Percentiles rank a stretch among this genome's conserved stretches.
These are phyloP conservation scores for Dioctria linearis DNA, from an alignment of 2,888 invertebrate species.

Conservation along the genomic window DNA sequence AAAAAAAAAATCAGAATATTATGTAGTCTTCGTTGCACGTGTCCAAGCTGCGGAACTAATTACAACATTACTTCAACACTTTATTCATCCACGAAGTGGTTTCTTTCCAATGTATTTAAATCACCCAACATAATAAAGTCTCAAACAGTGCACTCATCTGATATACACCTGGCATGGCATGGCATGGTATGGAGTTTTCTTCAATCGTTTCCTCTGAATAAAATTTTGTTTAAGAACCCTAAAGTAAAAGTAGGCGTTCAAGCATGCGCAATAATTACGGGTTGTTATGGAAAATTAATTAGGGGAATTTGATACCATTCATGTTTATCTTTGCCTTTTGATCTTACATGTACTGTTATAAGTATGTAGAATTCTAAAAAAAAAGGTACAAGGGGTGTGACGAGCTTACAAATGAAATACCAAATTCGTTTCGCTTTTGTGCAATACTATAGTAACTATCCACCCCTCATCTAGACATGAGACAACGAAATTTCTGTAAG, in stretches of 20 bases:
- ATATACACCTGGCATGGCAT: background rate
- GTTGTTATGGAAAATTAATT: slow-evolving; percentile 43
- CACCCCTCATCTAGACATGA: too few relatives aligned
- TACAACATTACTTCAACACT: background rate
- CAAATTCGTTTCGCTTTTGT: background rate
- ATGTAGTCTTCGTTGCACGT: background rate
- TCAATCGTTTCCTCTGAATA: background rate
- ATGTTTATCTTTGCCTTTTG: background rate
- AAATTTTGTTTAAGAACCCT: background rate
- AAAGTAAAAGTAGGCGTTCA: slow-evolving; percentile 26
- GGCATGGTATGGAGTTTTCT: background rate
- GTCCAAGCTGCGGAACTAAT: background rate
- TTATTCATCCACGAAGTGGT: background rate
- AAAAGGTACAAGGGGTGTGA: background rate
- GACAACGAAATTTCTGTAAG: background rate
- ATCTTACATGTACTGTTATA: background rate
- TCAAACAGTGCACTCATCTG: background rate
- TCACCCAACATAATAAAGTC: background rate
- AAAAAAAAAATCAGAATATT: too few relatives aligned
- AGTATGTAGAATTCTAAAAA: background rate
- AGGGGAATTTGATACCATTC: slow-evolving; percentile 7
- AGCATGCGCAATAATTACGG: slow-evolving; percentile 29
- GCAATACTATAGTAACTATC: too few relatives aligned
- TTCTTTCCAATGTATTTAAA: background rate
- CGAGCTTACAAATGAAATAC: background rate